Evolutionary conservation across 2,797 vertebrate species (phyloP).

Genomic region (Parauchenoglanis punctatus): DNA sequence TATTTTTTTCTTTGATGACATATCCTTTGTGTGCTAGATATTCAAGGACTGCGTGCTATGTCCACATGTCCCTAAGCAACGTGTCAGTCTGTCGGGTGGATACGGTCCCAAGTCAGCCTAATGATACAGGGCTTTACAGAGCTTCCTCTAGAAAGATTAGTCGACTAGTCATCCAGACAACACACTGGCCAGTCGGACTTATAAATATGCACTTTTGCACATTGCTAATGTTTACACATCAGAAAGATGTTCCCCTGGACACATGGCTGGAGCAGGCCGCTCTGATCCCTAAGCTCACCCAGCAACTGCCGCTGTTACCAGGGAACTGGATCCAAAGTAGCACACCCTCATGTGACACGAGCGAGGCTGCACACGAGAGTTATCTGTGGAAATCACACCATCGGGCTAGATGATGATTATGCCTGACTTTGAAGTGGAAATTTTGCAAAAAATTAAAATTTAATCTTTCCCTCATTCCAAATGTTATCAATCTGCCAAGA

Average conservation of each 20-base stretch:
- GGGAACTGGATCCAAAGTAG: conserved; percentile 61
- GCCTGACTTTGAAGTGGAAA: background rate
- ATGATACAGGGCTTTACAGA: conserved; percentile 3
- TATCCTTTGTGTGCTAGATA: background rate
- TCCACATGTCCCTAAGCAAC: background rate
- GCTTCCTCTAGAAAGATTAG: conserved; percentile 6
- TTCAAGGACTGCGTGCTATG: background rate
- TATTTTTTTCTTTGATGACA: conserved; percentile 4
- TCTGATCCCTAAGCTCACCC: conserved; percentile 41
- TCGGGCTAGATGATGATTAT: background rate
- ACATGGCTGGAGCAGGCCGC: conserved; percentile 30
- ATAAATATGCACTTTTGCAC: conserved; percentile 1
- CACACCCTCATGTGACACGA: conserved; percentile 30
- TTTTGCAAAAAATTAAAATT: background rate
- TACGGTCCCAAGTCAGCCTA: background rate
- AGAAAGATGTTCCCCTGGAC: conserved; percentile 33
- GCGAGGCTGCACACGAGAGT: conserved; percentile 38
- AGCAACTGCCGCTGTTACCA: conserved; percentile 59
- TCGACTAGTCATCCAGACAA: conserved; percentile 9
- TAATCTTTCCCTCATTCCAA: background rate
- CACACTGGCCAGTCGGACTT: background rate
- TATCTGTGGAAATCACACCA: conserved; percentile 24
- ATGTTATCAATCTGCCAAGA: background rate
- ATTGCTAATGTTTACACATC: conserved; percentile 9
- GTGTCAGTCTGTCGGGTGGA: conserved; percentile 5